Evolutionary conservation across 2,113 vertebrate species (phyloP), one percentile per base, ranked within the genome.

Genomic region (Oophaga pumilio): DNA sequence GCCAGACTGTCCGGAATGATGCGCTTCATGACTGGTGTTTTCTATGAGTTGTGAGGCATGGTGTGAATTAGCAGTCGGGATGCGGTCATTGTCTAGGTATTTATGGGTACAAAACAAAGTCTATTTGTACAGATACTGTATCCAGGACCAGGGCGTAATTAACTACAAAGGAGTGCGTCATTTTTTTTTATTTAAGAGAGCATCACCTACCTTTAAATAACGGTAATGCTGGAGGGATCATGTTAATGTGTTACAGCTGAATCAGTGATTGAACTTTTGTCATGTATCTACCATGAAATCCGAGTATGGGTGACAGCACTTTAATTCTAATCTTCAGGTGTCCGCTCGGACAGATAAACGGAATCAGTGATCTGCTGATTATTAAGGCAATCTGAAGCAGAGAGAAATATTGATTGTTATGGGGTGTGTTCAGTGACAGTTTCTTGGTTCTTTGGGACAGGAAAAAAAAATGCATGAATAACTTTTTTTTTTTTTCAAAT

Each of bases 1-100:
- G 77, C 56, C 64, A 80, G 52, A 22, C 85, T 59, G 64, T 24
- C 73, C 56, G 8, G 56, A 28, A 76, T 57, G 50, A 87, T 62
- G 86, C 74, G 78, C 28, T 56, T 5, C 12, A 12, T 52, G 64
- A 76, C 74, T 8, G 14, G 28, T 50, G 68, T 26, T 68, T 56
- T 33, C 79, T 76, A 87, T 87, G 82, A 82, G 80, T 64, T 52
- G 43, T 26, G 53, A 87, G 79, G 86, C 49, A 87, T 87, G 86
- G 78, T 76, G 86, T 74, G 86, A 76, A 62, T 77, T 84, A 88
- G 43, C 6, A 53, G 87, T 79, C 76, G 62, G 28, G 79, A 79
- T 85, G 76, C 5, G 52, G 28, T 79, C 88, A 89, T 22, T 76
- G 88, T 79, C 84, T 88, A 50, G 79, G 86, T 88, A 88, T 88